A percentile compares a stretch with the other conserved stretches of the same genome.
These are phyloP conservation scores for Thomomys bottae DNA, from an alignment of 2,113 vertebrate species.

Conservation along the genomic window DNA sequence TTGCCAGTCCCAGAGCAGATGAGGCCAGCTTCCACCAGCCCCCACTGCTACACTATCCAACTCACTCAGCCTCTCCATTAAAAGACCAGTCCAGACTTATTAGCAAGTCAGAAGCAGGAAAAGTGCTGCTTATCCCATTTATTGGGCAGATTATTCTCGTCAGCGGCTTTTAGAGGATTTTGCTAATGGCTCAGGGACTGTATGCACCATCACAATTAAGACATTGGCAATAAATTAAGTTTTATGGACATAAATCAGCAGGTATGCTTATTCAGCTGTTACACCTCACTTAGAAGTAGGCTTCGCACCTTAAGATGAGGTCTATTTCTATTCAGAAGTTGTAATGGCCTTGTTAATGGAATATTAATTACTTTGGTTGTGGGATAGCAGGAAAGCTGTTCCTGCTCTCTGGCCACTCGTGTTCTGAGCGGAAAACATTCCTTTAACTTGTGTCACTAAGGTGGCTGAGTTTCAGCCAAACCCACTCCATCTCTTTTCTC, in stretches of 20 bases:
- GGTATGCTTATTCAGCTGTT: conserved; percentile 86
- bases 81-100: conserved; percentile 80
- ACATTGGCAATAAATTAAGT: conserved; percentile 79
- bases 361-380: conserved; percentile 82
- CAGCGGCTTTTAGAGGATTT: conserved; percentile 86
- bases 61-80: conserved; percentile 77
- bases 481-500: neutral
- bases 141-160: conserved; percentile 80
- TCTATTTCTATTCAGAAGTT: conserved; percentile 78
- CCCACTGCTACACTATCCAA: conserved; percentile 31
- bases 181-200: conserved; percentile 83
- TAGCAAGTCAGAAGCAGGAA: conserved; percentile 82
- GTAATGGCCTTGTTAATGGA: conserved; percentile 86
- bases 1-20: neutral
- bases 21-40: conserved; percentile 55
- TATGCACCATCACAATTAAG: conserved; percentile 84
- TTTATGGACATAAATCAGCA: conserved; percentile 85
- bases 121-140: conserved; percentile 84
- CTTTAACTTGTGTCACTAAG: conserved; percentile 41
- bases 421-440: conserved; percentile 58
- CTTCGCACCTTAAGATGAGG: conserved; percentile 80
- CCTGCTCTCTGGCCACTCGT: conserved; percentile 46
- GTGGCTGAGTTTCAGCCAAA: conserved; percentile 7
- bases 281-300: conserved; percentile 78
- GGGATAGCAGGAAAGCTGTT: conserved; percentile 62